Evolutionary conservation across 2,113 vertebrate genomes (phyloP).

Genomic region (Xenus cinereus): DNA sequence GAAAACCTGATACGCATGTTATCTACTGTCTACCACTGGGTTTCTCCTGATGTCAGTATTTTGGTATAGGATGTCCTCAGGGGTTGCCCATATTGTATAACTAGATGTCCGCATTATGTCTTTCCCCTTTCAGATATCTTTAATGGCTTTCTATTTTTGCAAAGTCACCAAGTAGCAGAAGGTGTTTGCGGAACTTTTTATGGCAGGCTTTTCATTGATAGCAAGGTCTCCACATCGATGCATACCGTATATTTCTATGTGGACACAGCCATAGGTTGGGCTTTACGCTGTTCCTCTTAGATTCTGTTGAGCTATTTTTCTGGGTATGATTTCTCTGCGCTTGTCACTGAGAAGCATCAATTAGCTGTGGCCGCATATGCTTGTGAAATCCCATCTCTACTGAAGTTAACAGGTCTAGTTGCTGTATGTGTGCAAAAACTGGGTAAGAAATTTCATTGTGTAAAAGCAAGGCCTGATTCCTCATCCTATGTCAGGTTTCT

Average conservation of each 20-base stretch:
- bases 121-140: neutral
- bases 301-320: neutral
- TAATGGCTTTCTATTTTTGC: neutral
- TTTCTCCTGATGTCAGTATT: neutral
- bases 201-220: neutral
- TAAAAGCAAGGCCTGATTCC: neutral
- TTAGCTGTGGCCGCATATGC: neutral
- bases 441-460: neutral
- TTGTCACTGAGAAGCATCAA: neutral
- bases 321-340: neutral
- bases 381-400: neutral
- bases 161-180: neutral
- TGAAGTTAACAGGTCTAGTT: neutral
- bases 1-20: neutral
- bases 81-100: neutral
- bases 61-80: neutral
- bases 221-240: neutral
- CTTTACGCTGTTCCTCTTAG: neutral
- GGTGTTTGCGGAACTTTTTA: neutral
- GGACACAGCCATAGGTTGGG: neutral
- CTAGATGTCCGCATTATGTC: neutral
- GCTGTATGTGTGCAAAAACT: neutral
- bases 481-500: fast-evolving
- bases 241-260: neutral
- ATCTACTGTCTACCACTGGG: neutral